Conservation (phyloP, 2,113 vertebrate species). For the Notothenia coriiceps region DNA sequence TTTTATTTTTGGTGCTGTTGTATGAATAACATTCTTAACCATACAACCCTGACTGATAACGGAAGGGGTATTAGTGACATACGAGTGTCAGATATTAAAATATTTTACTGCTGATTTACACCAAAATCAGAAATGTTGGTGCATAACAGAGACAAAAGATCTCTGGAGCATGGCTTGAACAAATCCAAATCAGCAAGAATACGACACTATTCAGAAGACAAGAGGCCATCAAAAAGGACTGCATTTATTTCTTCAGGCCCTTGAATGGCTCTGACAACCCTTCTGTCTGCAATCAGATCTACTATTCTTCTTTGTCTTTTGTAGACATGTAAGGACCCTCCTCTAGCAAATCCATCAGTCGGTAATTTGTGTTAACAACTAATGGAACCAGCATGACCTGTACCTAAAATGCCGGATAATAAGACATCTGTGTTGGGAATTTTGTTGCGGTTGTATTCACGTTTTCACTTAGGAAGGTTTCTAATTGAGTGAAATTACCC, state of each 20-base stretch:
- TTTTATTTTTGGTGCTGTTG: background rate
- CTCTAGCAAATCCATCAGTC: constrained; percentile 8
- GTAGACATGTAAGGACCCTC: constrained; percentile 8
- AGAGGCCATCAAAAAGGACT: too few relatives aligned
- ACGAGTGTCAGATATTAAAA: constrained; percentile 11
- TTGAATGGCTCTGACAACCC: constrained; percentile 6
- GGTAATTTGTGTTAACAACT: constrained; percentile 6
- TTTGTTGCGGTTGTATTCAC: too few relatives aligned
- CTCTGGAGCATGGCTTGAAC: background rate
- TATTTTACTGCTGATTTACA: constrained; percentile 8
- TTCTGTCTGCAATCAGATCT: constrained; percentile 52
- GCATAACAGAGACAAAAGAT: background rate
- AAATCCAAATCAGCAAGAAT: constrained; percentile 6
- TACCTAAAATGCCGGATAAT: background rate
- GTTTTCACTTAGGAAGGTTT: too few relatives aligned
- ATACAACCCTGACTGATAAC: background rate
- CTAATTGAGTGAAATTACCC: too few relatives aligned
- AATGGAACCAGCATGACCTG: constrained; percentile 14
- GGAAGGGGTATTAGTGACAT: constrained; percentile 3
- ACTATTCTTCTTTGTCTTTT: constrained; percentile 34
- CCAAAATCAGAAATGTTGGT: constrained; percentile 5
- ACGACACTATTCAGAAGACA: constrained; percentile 24
- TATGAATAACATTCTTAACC: background rate
- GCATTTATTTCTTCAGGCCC: constrained; percentile 9
- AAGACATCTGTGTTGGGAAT: constrained; percentile 5